Evolutionary conservation across 2,797 vertebrate species (phyloP).

Genomic region (Clamator glandarius): DNA sequence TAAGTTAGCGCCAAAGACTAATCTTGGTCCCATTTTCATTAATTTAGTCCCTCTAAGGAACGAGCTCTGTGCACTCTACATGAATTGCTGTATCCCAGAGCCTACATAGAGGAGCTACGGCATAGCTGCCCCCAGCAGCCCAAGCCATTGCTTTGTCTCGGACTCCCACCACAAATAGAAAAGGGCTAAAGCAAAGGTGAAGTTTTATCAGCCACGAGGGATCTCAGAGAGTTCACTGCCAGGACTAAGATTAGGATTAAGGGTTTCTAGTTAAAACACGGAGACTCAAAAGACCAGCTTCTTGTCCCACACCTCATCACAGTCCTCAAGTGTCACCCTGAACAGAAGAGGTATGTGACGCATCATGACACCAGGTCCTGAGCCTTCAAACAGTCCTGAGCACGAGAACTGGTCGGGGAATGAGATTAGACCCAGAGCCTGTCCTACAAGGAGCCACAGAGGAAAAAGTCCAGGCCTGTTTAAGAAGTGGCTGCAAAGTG

Average conservation of each 20-base stretch:
- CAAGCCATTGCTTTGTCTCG: background rate
- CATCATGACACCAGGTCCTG: background rate
- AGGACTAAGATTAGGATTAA: background rate
- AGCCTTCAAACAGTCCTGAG: slow-evolving; percentile 21
- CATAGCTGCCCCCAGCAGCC: background rate
- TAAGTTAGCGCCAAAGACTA: background rate
- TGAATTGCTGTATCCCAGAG: background rate
- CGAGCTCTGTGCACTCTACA: background rate
- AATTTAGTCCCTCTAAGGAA: background rate
- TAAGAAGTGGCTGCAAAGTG: slow-evolving; percentile 6
- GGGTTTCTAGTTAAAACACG: background rate
- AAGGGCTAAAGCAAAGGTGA: background rate
- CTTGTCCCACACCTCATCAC: background rate
- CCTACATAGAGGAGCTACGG: background rate
- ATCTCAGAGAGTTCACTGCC: background rate
- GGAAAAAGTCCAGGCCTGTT: slow-evolving; percentile 13
- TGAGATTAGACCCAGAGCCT: background rate
- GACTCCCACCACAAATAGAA: background rate
- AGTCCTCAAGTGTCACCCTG: background rate
- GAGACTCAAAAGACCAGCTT: background rate
- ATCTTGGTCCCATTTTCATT: background rate
- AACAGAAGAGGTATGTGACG: background rate
- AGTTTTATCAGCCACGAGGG: background rate
- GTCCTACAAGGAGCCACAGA: background rate
- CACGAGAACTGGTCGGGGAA: background rate